These are phyloP conservation scores for Sarcophaga rosellei DNA, from an alignment of 2,888 invertebrate genomes.

Conservation along the genomic window DNA sequence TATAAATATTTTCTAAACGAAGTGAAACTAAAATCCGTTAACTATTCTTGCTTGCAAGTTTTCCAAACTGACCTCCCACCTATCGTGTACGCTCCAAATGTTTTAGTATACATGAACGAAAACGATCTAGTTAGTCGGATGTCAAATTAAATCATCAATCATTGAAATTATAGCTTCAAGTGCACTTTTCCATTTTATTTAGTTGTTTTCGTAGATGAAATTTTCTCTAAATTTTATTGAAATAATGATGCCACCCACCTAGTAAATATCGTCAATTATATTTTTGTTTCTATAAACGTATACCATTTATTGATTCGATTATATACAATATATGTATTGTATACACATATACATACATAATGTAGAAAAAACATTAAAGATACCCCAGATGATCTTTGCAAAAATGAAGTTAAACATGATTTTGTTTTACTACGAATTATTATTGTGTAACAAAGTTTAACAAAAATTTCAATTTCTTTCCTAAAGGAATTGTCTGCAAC, in stretches of 20 bases:
- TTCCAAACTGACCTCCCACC: too few relatives aligned
- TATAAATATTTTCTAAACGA: too few relatives aligned
- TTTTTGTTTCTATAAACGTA: not conserved
- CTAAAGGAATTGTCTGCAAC: too few relatives aligned
- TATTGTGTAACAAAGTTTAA: not conserved
- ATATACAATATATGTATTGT: not conserved
- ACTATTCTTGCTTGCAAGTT: too few relatives aligned
- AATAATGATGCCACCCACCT: constrained; percentile 48
- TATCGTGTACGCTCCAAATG: constrained; percentile 17
- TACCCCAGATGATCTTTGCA: not conserved
- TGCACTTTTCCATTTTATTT: constrained; percentile 55
- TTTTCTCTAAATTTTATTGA: constrained; percentile 35
- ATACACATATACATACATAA: not conserved
- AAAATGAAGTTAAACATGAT: not conserved
- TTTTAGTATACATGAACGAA: not conserved
- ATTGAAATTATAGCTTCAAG: constrained; percentile 60
- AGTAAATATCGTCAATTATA: constrained; percentile 9
- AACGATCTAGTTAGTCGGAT: constrained; percentile 32
- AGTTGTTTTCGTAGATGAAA: constrained; percentile 43
- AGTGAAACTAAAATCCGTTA: too few relatives aligned
- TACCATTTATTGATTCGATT: too few relatives aligned
- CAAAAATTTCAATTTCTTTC: not conserved
- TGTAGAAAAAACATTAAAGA: not conserved
- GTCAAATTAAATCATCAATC: constrained; percentile 67
- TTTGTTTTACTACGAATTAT: not conserved